phyloP scores from a whole-genome alignment of 2,113 vertebrate genomes.

The Aspiorhynchus laticeps region DNA sequence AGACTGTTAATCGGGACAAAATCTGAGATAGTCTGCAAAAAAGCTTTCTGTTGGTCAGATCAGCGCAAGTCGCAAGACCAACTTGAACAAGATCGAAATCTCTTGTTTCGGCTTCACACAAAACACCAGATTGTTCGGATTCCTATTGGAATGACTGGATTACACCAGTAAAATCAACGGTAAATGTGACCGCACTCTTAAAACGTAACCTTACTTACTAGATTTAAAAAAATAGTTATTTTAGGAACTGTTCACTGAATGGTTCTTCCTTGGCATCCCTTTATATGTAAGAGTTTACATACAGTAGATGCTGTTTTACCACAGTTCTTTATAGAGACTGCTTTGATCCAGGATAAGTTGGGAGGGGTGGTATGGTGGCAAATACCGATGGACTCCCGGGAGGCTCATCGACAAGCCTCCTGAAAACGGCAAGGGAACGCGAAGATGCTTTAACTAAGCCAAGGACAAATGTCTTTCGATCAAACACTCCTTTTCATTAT shows the following conservation, averaged over 20 bases:
- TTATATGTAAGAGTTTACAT: neutral
- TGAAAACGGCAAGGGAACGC: constrained; percentile 35
- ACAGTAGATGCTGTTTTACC: neutral
- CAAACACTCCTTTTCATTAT: constrained; percentile 72
- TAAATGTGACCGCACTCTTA: no score
- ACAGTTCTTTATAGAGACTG: neutral
- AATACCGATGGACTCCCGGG: constrained; percentile 63
- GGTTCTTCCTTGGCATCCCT: neutral
- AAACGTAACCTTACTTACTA: no score
- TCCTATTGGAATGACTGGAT: no score
- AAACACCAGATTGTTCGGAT: no score
- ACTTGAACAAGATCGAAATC: no score
- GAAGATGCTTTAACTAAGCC: constrained; percentile 58
- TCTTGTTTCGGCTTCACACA: no score
- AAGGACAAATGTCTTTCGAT: constrained; percentile 73
- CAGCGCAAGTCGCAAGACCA: no score
- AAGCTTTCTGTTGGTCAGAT: no score
- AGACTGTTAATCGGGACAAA: no score
- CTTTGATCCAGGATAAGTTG: constrained; percentile 64
- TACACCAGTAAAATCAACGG: no score
- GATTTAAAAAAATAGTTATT: neutral
- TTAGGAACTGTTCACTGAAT: neutral
- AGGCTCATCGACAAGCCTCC: constrained; percentile 45
- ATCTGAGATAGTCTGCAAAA: no score
- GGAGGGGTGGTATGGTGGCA: constrained; percentile 56